Percentiles rank a stretch among this genome's conserved stretches.
These are phyloP conservation scores for Habroteleia sp. DNA, from an alignment of 2,888 invertebrate genomes.

Conservation along the genomic window DNA sequence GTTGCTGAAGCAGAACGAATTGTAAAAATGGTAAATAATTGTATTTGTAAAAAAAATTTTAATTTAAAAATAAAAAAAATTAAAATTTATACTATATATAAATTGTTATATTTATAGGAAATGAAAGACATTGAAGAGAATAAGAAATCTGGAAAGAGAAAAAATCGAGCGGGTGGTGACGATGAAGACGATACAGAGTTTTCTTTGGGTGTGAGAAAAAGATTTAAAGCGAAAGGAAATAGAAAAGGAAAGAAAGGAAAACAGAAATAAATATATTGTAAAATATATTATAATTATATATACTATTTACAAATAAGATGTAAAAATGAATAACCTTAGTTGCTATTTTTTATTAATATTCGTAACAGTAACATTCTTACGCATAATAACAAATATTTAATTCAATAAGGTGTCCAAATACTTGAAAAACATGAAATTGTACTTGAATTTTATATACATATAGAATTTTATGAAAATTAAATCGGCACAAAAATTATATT, in stretches of 20 bases:
- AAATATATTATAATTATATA: conserved; percentile 4
- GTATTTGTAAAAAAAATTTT: too few species aligned
- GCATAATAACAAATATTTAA: too few species aligned
- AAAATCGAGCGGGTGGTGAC: conserved; percentile 82
- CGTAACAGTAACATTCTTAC: too few species aligned
- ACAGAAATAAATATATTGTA: conserved; percentile 8
- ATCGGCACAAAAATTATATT: too few species aligned
- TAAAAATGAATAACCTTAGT: too few species aligned
- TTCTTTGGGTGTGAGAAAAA: conserved; percentile 89
- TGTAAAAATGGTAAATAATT: conserved; percentile 92
- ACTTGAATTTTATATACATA: too few species aligned
- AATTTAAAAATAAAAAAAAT: conserved; percentile 49
- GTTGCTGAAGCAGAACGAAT: conserved; percentile 96
- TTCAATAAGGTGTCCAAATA: too few species aligned
- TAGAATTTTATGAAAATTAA: too few species aligned
- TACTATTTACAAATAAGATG: too few species aligned
- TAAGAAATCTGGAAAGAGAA: conserved; percentile 82
- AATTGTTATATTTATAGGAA: conserved; percentile 83
- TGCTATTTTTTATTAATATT: too few species aligned
- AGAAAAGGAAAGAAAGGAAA: conserved; percentile 64
- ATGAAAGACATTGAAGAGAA: conserved; percentile 89
- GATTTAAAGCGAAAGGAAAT: conserved; percentile 84
- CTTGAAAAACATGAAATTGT: too few species aligned
- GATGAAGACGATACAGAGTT: conserved; percentile 91
- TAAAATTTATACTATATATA: background rate